These are phyloP conservation scores for Malurus leucopterus DNA, from an alignment of 2,797 vertebrate genomes.

Conservation along the genomic window DNA sequence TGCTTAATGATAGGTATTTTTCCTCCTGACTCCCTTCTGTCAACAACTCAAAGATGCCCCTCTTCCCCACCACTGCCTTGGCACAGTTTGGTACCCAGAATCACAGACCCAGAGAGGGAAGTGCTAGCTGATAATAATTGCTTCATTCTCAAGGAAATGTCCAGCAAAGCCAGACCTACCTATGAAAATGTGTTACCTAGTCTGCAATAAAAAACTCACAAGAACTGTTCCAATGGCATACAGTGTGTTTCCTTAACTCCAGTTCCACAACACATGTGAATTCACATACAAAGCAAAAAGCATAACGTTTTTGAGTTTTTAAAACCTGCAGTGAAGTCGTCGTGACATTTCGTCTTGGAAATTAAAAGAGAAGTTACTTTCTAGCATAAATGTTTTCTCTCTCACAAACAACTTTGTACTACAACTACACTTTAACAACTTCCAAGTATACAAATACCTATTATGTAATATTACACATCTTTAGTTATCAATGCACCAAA, in stretches of 20 bases:
- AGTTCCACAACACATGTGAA: neutral
- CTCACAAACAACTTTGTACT: neutral
- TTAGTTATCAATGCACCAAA: neutral
- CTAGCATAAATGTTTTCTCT: neutral
- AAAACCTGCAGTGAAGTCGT: neutral
- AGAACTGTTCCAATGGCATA: neutral
- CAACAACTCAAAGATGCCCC: neutral
- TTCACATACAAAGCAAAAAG: neutral
- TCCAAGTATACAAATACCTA: neutral
- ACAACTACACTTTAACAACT: neutral
- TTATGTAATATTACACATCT: neutral
- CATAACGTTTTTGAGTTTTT: neutral
- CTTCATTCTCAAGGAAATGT: neutral
- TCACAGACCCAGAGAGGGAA: neutral
- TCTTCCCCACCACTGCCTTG: neutral
- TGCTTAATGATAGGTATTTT: neutral
- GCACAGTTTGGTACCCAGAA: neutral
- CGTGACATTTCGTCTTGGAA: neutral
- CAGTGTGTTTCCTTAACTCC: neutral
- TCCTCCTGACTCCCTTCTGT: neutral
- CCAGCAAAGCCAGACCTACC: neutral
- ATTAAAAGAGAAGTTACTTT: neutral
- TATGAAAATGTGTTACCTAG: neutral
- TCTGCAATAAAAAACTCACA: conserved; percentile 4
- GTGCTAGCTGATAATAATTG: neutral